Conservation (phyloP, 2,113 vertebrate species). For the Cairina moschata region DNA sequence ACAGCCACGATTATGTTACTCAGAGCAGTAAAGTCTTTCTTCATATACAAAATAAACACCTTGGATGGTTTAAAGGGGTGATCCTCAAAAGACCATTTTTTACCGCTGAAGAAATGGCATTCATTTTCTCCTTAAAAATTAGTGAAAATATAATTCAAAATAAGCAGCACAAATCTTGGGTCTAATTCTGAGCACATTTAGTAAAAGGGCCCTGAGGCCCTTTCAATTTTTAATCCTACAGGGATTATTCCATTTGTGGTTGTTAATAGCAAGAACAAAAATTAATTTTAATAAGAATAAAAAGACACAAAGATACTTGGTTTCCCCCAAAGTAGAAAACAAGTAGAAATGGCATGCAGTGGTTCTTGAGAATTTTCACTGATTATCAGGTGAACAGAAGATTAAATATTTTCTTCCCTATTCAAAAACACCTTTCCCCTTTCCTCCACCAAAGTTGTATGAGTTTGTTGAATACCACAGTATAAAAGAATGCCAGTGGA, state of each 20-base stretch:
- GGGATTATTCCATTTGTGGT: neutral
- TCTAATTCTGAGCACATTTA: neutral
- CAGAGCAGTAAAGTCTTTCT: neutral
- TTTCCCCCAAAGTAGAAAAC: neutral
- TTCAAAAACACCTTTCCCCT: slow-evolving; percentile 16
- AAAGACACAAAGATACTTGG: neutral
- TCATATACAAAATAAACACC: slow-evolving; percentile 35
- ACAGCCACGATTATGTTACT: neutral
- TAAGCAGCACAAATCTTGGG: neutral
- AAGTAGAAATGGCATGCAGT: neutral
- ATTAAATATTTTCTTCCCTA: slow-evolving; percentile 31
- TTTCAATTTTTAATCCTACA: slow-evolving; percentile 19
- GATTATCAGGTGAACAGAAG: neutral
- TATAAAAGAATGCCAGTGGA: slow-evolving; percentile 21
- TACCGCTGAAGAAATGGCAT: neutral
- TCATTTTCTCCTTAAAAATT: neutral
- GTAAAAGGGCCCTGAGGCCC: neutral
- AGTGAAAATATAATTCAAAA: neutral
- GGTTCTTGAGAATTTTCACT: neutral
- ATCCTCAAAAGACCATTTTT: neutral
- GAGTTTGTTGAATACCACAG: slow-evolving; percentile 45
- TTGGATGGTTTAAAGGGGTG: neutral
- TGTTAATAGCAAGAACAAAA: neutral
- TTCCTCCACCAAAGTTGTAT: neutral
- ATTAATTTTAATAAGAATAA: neutral